These are phyloP conservation scores for Deilephila porcellus DNA, from an alignment of 2,888 invertebrate species.

Conservation along the genomic window DNA sequence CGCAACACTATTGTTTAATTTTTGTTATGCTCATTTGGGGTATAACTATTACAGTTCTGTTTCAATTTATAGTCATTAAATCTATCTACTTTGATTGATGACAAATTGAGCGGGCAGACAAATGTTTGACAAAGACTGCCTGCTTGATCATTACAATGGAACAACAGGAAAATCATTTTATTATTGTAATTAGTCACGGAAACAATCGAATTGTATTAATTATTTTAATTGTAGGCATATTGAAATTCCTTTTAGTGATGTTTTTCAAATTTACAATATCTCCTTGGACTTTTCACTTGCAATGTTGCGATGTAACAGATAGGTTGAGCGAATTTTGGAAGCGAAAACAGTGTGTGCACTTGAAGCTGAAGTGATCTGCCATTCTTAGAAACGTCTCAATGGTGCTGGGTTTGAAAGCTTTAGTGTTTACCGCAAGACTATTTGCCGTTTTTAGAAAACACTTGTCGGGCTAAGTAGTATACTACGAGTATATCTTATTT, in stretches of 20 bases:
- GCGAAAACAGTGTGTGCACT: neutral
- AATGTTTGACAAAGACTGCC: neutral
- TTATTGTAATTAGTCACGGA: no score
- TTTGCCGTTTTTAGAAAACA: conserved; percentile 9
- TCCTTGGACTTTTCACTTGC: neutral
- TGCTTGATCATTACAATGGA: no score
- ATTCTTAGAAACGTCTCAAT: neutral
- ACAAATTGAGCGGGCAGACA: neutral
- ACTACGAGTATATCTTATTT: neutral
- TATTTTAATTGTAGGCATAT: no score
- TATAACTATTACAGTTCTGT: neutral
- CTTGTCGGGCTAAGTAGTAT: neutral
- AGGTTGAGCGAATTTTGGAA: neutral
- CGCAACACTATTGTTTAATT: conserved; percentile 2
- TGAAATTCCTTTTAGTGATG: no score
- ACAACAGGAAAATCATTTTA: no score
- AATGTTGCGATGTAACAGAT: neutral
- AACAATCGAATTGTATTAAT: no score
- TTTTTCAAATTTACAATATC: neutral
- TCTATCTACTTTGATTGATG: neutral
- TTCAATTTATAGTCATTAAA: neutral
- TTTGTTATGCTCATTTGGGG: neutral
- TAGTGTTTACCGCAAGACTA: neutral
- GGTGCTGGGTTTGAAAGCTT: neutral
- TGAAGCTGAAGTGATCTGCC: neutral